A percentile compares a stretch with the other conserved stretches of the same genome.
phyloP scores from a whole-genome alignment of 2,113 vertebrate species.

The Halcyon malimbica region DNA sequence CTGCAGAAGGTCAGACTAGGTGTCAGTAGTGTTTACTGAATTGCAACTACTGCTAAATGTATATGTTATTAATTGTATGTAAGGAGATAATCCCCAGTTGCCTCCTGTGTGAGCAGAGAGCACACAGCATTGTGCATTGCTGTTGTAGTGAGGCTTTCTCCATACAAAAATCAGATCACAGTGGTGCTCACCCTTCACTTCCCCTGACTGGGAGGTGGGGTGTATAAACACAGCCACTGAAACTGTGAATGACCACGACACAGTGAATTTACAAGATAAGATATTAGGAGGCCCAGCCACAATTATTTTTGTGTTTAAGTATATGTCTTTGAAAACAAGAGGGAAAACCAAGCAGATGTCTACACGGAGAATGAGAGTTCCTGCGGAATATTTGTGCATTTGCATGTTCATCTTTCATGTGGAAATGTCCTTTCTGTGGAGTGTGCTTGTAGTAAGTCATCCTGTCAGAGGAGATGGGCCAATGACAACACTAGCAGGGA shows the following conservation, averaged over 20 bases:
- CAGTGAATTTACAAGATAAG: neutral
- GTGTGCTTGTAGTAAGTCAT: neutral
- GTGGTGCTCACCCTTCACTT: neutral
- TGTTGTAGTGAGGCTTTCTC: neutral
- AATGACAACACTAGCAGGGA: neutral
- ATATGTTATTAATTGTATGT: neutral
- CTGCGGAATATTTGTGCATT: neutral
- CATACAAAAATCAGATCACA: neutral
- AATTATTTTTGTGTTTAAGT: neutral
- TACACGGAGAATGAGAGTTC: fast-evolving
- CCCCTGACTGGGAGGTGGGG: neutral
- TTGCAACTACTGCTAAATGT: neutral
- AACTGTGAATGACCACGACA: neutral
- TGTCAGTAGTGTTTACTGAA: neutral
- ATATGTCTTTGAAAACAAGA: neutral
- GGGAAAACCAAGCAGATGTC: neutral
- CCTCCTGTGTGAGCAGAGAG: neutral
- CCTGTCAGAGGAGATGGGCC: neutral
- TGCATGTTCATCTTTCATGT: neutral
- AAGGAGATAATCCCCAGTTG: neutral
- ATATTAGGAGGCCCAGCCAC: neutral
- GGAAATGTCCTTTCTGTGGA: neutral
- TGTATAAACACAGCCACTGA: neutral
- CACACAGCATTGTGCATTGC: neutral
- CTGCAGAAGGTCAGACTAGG: neutral